These are phyloP conservation scores for Dinomys branickii DNA, from an alignment of 2,113 vertebrate species.

Conservation along the genomic window DNA sequence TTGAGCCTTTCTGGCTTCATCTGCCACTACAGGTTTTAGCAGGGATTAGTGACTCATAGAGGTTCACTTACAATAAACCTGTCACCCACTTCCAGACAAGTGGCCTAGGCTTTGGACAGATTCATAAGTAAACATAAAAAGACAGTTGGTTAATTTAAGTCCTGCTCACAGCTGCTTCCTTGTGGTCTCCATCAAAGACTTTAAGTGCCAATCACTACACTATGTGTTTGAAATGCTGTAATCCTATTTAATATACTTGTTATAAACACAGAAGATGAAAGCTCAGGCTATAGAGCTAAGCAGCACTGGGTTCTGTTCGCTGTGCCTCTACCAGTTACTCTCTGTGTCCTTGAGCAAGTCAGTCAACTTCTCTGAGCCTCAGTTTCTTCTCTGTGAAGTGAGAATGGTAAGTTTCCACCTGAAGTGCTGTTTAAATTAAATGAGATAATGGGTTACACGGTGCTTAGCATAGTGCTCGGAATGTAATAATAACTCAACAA, in stretches of 20 bases:
- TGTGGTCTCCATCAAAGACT: too few relatives aligned
- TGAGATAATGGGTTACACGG: background rate
- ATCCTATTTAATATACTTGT: background rate
- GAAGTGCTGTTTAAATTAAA: background rate
- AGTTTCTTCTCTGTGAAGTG: background rate
- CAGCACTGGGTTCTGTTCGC: background rate
- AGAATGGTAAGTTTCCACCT: background rate
- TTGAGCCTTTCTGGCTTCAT: too few relatives aligned
- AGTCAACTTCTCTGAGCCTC: background rate
- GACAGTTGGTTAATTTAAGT: too few relatives aligned
- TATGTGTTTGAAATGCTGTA: background rate
- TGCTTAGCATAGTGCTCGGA: background rate
- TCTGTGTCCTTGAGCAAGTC: background rate
- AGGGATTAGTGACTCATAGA: too few relatives aligned
- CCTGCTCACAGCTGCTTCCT: too few relatives aligned
- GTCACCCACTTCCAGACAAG: too few relatives aligned
- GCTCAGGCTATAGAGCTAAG: background rate
- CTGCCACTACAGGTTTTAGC: too few relatives aligned
- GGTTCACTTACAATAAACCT: too few relatives aligned
- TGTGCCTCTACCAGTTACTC: background rate
- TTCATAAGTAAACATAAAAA: too few relatives aligned
- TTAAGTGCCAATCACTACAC: background rate
- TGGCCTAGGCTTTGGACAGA: too few relatives aligned
- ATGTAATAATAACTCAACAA: background rate
- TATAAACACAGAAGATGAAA: background rate